Base-by-base conservation (phyloP, 2,888 invertebrate species). In the Euzophera pinguis region DNA sequence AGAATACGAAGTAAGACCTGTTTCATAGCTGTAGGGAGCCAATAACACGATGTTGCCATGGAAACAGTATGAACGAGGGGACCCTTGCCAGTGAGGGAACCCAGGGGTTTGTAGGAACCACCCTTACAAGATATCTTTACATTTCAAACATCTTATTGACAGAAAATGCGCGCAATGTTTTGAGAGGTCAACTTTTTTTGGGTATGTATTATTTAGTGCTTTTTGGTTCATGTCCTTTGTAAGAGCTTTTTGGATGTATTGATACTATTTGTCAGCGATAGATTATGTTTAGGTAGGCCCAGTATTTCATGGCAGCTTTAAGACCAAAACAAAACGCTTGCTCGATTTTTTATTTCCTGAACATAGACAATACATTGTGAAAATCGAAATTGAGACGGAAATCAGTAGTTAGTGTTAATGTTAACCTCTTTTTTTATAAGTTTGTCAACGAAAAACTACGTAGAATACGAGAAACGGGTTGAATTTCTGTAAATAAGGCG, bases 21-120 rank as follows among this genome's bases (percentile, higher is more conserved):
- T 67, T 65, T 75, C 70, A 73, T 73, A 73, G 71, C 80, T 71
- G 80, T 75, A 75, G 84, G 86, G 88, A 83, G 85, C 81, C 82
- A 84, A 84, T 81, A 88, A 78, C 81, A 87, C 73, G 76, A 78
- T 61, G 89, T 90, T 73, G 73, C 63, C 78, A 86, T 88, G 76
- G 72, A 72, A 78, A 89, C 88, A 54, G 65, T 67, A 67, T 75
- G 69, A 69, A 68, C 67, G 63, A 72, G 81, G 79, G 84, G 86
- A 72, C 73, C 66, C 77, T 74, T 71, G 74, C 79, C 81, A 27
- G 27, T 22, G 43, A 73, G 74, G 71, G 73, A 73, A 66, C 64
- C 61, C 69, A 75, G 75, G 75, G 75, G 78, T 75, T 77, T 70
- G 65, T 65, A 63, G 67, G 65, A 77, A 81, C 87, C 88, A 87